These are phyloP conservation scores for Rhyacophila evoluta DNA, from an alignment of 2,888 invertebrate genomes.

Conservation along the genomic window DNA sequence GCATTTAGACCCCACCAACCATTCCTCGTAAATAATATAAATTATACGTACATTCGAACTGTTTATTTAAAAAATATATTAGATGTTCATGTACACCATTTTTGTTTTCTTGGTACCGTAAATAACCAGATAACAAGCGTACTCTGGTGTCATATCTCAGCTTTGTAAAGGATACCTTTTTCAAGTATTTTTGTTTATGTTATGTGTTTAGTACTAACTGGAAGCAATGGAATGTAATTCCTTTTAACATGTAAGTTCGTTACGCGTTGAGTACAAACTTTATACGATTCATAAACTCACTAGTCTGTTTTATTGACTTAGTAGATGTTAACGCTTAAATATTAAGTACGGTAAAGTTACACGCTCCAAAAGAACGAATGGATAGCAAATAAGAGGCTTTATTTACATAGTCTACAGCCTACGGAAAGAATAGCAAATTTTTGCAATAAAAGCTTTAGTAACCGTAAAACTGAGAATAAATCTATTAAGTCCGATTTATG, in stretches of 20 bases:
- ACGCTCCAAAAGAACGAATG: background rate
- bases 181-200: background rate
- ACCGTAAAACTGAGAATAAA: background rate
- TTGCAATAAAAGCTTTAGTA: background rate
- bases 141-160: no score
- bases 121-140: no score
- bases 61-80: no score
- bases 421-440: background rate
- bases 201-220: background rate
- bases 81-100: no score
- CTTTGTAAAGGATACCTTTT: no score
- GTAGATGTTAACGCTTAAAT: constrained; percentile 26
- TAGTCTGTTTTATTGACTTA: constrained; percentile 28
- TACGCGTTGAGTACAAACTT: constrained; percentile 18
- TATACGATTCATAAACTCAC: background rate
- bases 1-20: no score
- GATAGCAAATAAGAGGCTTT: background rate
- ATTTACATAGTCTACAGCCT: background rate
- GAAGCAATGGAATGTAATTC: constrained; percentile 16
- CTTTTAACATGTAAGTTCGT: constrained; percentile 22
- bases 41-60: no score
- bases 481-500: no score
- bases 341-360: constrained; percentile 20
- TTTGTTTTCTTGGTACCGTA: no score
- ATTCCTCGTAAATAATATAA: no score